Conservation (phyloP, 2,888 invertebrate species). For the Amphipoea lucens region DNA sequence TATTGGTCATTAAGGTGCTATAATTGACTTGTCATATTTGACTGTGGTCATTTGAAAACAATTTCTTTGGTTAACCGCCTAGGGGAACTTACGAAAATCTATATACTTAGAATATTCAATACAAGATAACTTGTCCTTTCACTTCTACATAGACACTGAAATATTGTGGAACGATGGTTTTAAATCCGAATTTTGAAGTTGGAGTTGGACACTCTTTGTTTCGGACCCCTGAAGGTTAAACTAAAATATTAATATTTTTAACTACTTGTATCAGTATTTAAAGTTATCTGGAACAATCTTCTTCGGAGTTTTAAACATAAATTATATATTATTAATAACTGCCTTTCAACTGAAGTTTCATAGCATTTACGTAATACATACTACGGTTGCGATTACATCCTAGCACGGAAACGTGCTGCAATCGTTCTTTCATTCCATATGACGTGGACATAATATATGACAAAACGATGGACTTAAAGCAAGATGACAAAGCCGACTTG, state of each 20-base stretch:
- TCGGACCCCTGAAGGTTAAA: neutral
- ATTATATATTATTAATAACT: neutral
- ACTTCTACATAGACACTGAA: neutral
- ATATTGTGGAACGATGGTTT: neutral
- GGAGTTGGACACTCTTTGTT: neutral
- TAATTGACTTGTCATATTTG: constrained; percentile 24
- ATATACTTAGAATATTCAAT: neutral
- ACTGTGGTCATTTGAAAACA: neutral
- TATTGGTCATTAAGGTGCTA: neutral
- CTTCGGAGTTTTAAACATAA: neutral
- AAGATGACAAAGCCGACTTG: constrained; percentile 34
- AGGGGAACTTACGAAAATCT: neutral
- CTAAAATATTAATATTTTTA: neutral
- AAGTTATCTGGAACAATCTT: neutral
- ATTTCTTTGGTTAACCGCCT: neutral
- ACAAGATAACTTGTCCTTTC: neutral
- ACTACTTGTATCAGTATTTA: neutral
- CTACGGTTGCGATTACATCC: neutral
- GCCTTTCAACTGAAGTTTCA: constrained; percentile 22
- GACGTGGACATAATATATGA: constrained; percentile 30
- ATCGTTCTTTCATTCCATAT: constrained; percentile 23
- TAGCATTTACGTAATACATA: constrained; percentile 23
- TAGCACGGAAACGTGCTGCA: constrained; percentile 10
- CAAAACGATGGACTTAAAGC: constrained; percentile 48
- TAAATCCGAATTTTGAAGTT: neutral